Percentiles rank a stretch among this genome's conserved stretches.
Conservation (phyloP, 2,797 vertebrate genomes). For the Sebastiscus albofasciatus region DNA sequence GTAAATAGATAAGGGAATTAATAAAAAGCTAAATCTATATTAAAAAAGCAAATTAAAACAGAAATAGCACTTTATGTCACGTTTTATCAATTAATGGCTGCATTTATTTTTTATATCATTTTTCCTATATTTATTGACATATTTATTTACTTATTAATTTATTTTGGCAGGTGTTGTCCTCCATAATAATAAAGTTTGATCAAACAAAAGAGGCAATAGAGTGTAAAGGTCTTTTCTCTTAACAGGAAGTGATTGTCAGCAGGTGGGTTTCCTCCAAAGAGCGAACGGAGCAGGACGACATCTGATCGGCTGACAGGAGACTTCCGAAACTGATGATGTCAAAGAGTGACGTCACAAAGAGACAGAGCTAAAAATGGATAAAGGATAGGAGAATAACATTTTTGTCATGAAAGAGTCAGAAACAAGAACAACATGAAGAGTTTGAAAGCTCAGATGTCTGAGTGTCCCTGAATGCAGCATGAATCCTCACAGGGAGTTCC, state of each 20-base stretch:
- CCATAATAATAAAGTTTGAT: neutral
- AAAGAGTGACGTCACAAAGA: constrained; percentile 3
- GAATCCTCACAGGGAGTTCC: neutral
- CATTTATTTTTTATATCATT: too few relatives aligned
- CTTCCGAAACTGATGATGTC: neutral
- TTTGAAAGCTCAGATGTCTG: neutral
- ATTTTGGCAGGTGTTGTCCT: too few relatives aligned
- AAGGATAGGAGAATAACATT: neutral
- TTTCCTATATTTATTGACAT: too few relatives aligned
- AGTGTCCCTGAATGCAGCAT: neutral
- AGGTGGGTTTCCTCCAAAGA: constrained; percentile 92
- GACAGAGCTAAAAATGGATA: neutral
- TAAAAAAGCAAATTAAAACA: too few relatives aligned
- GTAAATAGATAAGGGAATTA: too few relatives aligned
- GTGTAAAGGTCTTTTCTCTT: constrained; percentile 21
- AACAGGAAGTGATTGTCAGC: constrained; percentile 88
- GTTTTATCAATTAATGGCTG: too few relatives aligned
- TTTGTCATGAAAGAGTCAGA: neutral
- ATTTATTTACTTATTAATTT: too few relatives aligned
- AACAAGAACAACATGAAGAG: neutral
- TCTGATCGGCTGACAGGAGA: constrained; percentile 49
- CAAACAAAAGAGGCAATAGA: neutral
- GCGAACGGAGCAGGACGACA: constrained; percentile 87
- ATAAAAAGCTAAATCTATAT: too few relatives aligned
- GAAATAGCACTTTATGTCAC: too few relatives aligned